A percentile compares a stretch with the other conserved stretches of the same genome.
Evolutionary conservation across 2,888 invertebrate species (phyloP).

Genomic region (Lysandra coridon): DNA sequence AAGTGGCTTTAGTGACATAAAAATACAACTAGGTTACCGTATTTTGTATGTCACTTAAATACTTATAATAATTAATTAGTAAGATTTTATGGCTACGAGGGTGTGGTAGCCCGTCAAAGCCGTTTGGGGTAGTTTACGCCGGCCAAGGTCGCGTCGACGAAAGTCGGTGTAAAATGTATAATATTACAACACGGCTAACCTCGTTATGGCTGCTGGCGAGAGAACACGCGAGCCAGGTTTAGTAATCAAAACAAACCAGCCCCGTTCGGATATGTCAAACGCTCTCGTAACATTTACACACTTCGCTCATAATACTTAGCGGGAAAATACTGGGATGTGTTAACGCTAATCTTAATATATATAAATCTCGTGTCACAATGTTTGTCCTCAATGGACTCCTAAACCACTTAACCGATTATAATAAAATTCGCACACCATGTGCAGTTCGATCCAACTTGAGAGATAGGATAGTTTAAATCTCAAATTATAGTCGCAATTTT

Average conservation of each 20-base stretch:
- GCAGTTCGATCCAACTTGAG: too few species aligned
- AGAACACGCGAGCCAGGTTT: conserved; percentile 1
- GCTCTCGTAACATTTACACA: conserved; percentile 20
- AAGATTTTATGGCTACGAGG: not conserved
- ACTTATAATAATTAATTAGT: not conserved
- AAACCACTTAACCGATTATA: too few species aligned
- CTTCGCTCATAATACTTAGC: not conserved
- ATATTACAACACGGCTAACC: conserved; percentile 8
- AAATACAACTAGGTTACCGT: too few species aligned
- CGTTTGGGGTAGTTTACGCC: not conserved
- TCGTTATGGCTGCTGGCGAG: conserved; percentile 4
- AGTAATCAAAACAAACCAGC: conserved; percentile 19
- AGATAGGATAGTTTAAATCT: too few species aligned
- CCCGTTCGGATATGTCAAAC: not conserved
- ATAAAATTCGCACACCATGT: too few species aligned
- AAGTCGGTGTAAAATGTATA: conserved; percentile 9
- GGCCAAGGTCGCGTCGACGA: conserved; percentile 3
- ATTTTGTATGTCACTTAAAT: too few species aligned
- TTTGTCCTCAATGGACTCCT: too few species aligned
- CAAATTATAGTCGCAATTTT: too few species aligned
- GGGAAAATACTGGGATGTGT: not conserved
- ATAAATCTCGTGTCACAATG: too few species aligned
- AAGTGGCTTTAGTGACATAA: too few species aligned
- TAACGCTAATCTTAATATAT: too few species aligned
- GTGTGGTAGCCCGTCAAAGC: not conserved